phyloP scores from a whole-genome alignment of 2,113 vertebrate species.

The Cavia porcellus region DNA sequence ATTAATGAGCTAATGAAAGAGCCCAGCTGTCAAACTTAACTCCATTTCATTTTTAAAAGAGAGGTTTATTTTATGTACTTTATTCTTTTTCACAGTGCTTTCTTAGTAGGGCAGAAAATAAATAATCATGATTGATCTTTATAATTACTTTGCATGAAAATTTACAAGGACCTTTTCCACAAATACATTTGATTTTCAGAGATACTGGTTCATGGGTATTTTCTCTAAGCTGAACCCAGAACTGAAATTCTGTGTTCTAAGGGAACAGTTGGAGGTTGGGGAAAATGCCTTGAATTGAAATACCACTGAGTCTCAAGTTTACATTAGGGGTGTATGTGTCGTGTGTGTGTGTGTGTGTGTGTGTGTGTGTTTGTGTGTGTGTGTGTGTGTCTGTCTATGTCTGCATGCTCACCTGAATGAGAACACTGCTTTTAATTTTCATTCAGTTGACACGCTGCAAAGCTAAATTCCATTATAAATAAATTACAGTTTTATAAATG shows the following conservation, averaged over 20 bases:
- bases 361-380: background rate
- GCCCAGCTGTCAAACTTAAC: background rate
- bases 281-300: background rate
- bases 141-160: constrained; percentile 21
- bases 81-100: background rate
- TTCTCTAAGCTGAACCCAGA: constrained; percentile 33
- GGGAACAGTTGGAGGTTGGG: background rate
- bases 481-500: constrained; percentile 12
- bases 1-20: background rate
- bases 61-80: constrained; percentile 4
- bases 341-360: background rate
- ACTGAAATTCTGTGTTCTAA: background rate
- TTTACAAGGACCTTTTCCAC: constrained; percentile 57
- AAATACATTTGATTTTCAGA: constrained; percentile 34
- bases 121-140: constrained; percentile 9
- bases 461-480: constrained; percentile 29
- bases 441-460: background rate
- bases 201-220: background rate
- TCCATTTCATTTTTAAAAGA: constrained; percentile 48
- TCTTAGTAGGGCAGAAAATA: background rate
- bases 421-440: constrained; percentile 3
- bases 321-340: too few relatives aligned
- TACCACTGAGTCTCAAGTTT: background rate
- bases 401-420: background rate
- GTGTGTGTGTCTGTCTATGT: too few relatives aligned